Conservation (phyloP, 2,113 vertebrate genomes). For the Emydocephalus ijimae region DNA sequence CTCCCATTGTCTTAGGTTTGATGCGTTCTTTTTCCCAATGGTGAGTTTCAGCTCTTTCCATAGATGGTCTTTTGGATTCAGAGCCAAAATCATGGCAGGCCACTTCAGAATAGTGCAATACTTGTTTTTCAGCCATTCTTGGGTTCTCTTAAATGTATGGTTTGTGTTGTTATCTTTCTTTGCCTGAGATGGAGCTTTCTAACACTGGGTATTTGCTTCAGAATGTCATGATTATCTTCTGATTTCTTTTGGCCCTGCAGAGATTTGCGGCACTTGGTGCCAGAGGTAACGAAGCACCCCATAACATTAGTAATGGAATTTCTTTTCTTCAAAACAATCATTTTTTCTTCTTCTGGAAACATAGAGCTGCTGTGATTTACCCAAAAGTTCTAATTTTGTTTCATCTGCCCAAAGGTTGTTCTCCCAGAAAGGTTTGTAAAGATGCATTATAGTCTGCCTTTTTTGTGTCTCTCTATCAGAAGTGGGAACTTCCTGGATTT, state of each 20-base stretch:
- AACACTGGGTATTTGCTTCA: not conserved
- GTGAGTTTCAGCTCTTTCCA: not conserved
- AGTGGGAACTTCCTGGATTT: too few relatives aligned
- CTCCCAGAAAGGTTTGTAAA: too few relatives aligned
- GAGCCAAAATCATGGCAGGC: not conserved
- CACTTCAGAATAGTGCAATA: not conserved
- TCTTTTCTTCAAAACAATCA: too few relatives aligned
- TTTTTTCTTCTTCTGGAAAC: too few relatives aligned
- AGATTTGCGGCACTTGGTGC: too few relatives aligned
- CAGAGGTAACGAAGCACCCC: too few relatives aligned
- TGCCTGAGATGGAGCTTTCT: not conserved
- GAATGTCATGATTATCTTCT: not conserved
- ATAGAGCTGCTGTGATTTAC: too few relatives aligned
- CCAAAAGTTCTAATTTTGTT: too few relatives aligned
- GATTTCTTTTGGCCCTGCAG: not conserved
- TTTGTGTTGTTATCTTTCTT: not conserved
- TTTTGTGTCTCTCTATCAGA: too few relatives aligned
- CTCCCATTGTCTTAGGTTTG: not conserved
- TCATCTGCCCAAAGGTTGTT: too few relatives aligned
- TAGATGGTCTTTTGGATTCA: not conserved
- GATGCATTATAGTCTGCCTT: too few relatives aligned
- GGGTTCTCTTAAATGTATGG: not conserved
- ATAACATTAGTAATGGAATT: too few relatives aligned
- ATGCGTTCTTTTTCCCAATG: not conserved
- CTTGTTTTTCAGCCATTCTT: not conserved